A percentile compares a stretch with the other conserved stretches of the same genome.
These are phyloP conservation scores for Tortricodes alternella DNA, from an alignment of 2,888 invertebrate species.

Conservation along the genomic window DNA sequence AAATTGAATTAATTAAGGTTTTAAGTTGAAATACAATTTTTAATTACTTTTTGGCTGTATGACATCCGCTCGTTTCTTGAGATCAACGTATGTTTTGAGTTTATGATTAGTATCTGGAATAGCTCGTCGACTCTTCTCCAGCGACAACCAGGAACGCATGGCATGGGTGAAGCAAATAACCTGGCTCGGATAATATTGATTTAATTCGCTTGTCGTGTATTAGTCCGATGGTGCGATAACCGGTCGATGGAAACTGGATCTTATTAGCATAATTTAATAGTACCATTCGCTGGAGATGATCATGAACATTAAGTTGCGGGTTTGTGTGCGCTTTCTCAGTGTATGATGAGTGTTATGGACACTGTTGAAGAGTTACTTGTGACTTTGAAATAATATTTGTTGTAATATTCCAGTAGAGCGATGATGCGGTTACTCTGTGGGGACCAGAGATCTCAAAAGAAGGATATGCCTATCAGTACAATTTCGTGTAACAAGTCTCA, in stretches of 20 bases:
- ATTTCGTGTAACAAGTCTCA: too few species aligned
- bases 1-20: too few species aligned
- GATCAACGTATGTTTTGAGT: neutral
- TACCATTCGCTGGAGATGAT: conserved; percentile 40
- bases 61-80: neutral
- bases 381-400: conserved; percentile 29
- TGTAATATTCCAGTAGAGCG: neutral
- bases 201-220: conserved; percentile 44
- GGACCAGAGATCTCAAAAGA: too few species aligned
- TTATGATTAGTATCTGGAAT: neutral
- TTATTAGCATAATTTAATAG: conserved; percentile 53
- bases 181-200: conserved; percentile 50
- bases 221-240: conserved; percentile 44
- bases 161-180: conserved; percentile 44
- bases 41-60: too few species aligned
- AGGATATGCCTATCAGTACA: too few species aligned
- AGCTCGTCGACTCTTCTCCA: conserved; percentile 36
- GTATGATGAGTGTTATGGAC: conserved; percentile 8
- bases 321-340: conserved; percentile 26
- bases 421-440: neutral
- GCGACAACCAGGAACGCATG: conserved; percentile 37
- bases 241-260: conserved; percentile 39
- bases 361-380: conserved; percentile 11
- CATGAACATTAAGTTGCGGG: conserved; percentile 32
- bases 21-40: too few species aligned